These are phyloP conservation scores for Monomorium pharaonis DNA, from an alignment of 1,140 invertebrate species.

Conservation along the genomic window DNA sequence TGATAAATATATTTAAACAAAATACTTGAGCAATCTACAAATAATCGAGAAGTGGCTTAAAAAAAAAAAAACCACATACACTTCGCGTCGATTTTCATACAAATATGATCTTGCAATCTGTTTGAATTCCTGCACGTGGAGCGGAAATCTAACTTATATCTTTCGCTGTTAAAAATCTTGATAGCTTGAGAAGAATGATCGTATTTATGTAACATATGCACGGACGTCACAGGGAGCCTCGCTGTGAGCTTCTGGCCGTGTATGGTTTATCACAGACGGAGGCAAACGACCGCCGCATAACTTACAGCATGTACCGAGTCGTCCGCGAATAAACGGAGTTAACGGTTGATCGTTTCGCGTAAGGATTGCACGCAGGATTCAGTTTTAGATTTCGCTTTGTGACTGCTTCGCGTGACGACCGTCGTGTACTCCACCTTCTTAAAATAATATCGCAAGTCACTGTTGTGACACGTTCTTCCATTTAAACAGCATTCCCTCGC, in stretches of 20 bases:
- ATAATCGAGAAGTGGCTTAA: not conserved
- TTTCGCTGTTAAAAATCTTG: not conserved
- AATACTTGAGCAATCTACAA: too few relatives aligned
- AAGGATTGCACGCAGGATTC: conserved; percentile 30
- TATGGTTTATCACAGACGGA: conserved; percentile 38
- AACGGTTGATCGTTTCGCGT: conserved; percentile 46
- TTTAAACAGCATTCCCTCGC: not conserved
- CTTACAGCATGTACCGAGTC: conserved; percentile 9
- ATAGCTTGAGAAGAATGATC: not conserved
- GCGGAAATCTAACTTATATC: conserved; percentile 2
- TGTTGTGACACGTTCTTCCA: conserved; percentile 23
- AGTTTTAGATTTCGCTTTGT: conserved; percentile 37
- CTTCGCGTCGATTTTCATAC: not conserved
- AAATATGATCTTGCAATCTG: not conserved
- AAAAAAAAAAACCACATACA: not conserved
- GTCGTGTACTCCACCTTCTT: not conserved
- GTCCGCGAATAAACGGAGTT: conserved; percentile 43
- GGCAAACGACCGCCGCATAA: conserved; percentile 45
- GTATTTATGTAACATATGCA: conserved; percentile 21
- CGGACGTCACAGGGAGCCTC: conserved; percentile 1
- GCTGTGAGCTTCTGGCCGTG: not conserved
- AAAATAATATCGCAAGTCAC: conserved; percentile 46
- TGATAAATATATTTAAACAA: not conserved
- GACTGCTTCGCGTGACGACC: conserved; percentile 1
- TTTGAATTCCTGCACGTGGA: not conserved